Conservation (phyloP, 2,888 invertebrate species). For the Micropterix aruncella region DNA sequence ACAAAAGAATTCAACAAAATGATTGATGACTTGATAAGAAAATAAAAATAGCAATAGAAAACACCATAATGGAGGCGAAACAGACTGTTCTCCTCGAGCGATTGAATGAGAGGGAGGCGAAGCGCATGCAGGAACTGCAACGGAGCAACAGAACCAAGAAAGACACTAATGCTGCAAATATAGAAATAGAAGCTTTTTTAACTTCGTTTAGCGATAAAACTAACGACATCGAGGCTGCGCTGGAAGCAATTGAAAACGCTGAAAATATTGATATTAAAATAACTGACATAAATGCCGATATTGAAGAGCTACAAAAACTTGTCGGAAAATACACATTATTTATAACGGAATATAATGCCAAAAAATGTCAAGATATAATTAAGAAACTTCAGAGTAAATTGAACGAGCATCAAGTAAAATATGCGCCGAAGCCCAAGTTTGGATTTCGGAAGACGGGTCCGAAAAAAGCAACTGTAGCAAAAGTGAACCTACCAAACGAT, state of each 20-base stretch:
- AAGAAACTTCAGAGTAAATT: conserved; percentile 57
- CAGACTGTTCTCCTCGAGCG: conserved; percentile 30
- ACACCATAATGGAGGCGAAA: conserved; percentile 35
- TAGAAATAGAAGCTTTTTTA: conserved; percentile 57
- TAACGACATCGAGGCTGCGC: conserved; percentile 45
- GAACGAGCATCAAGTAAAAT: conserved; percentile 53
- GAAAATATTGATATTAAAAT: conserved; percentile 45
- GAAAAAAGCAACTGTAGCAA: conserved; percentile 25
- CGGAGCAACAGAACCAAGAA: conserved; percentile 49
- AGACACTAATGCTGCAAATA: conserved; percentile 44
- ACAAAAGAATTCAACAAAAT: conserved; percentile 29
- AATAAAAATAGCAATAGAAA: conserved; percentile 14
- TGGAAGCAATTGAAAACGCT: conserved; percentile 36
- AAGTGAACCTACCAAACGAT: conserved; percentile 30
- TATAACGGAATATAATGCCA: conserved; percentile 66
- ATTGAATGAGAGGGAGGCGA: conserved; percentile 42
- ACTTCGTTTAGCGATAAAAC: conserved; percentile 52
- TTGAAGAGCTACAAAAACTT: conserved; percentile 63
- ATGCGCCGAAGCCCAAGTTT: conserved; percentile 77
- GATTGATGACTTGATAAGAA: conserved; percentile 32
- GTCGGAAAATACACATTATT: conserved; percentile 69
- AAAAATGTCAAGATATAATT: conserved; percentile 59
- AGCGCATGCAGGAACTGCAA: conserved; percentile 48
- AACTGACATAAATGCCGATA: conserved; percentile 54
- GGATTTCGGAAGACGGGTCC: conserved; percentile 57